Conservation (phyloP, 2,888 invertebrate genomes). For the Chaetoderma sp. region DNA sequence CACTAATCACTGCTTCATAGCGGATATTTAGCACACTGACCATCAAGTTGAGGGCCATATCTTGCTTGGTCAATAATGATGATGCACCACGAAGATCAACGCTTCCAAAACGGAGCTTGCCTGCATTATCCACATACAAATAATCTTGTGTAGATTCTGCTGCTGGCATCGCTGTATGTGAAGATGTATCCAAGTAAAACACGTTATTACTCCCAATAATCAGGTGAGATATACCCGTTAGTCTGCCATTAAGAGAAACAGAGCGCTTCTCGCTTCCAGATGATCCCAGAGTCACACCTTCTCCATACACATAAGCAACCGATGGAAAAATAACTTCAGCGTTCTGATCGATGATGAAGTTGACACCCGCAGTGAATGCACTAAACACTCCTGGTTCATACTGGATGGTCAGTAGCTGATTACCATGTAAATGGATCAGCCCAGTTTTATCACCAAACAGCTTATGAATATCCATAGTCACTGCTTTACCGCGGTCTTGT, state of each 20-base stretch:
- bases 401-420: conserved; percentile 41
- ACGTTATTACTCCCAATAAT: conserved; percentile 43
- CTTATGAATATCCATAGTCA: conserved; percentile 36
- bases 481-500: conserved; percentile 22
- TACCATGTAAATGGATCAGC: conserved; percentile 42
- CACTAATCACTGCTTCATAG: conserved; percentile 45
- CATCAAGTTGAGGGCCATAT: conserved; percentile 34
- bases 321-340: conserved; percentile 45
- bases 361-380: conserved; percentile 47
- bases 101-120: conserved; percentile 41
- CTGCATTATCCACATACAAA: conserved; percentile 32
- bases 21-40: conserved; percentile 42
- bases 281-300: conserved; percentile 36
- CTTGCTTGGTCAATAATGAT: conserved; percentile 39
- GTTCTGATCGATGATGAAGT: conserved; percentile 43
- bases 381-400: conserved; percentile 41
- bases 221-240: conserved; percentile 46
- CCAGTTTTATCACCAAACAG: conserved; percentile 48
- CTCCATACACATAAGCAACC: conserved; percentile 47
- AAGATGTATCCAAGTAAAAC: conserved; percentile 39
- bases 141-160: conserved; percentile 34
- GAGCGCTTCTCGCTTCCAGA: conserved; percentile 40
- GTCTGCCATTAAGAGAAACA: conserved; percentile 40
- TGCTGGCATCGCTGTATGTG: conserved; percentile 44
- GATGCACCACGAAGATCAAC: conserved; percentile 47